Evolutionary conservation across 2,888 invertebrate genomes (phyloP).

Genomic region (Napeogenes sylphis): DNA sequence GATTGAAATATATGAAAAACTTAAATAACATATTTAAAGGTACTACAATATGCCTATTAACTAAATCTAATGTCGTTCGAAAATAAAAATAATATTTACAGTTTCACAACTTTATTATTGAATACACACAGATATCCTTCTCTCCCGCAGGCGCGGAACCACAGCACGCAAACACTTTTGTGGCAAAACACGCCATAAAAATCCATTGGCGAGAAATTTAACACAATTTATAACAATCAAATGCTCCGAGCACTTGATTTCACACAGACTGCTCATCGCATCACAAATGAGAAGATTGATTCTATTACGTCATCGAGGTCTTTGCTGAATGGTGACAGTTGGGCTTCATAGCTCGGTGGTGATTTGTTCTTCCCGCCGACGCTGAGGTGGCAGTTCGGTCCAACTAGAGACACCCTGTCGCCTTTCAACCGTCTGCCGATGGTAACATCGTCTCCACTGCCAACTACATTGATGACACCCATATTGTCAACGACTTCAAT

Average conservation of each 20-base stretch:
- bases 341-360: conserved; percentile 56
- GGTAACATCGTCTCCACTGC: conserved; percentile 57
- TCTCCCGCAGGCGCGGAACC: not conserved
- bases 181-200: not conserved
- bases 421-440: conserved; percentile 57
- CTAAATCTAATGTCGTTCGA: too few relatives aligned
- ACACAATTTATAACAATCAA: conserved; percentile 15
- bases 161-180: not conserved
- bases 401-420: conserved; percentile 60
- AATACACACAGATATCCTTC: not conserved
- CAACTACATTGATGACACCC: conserved; percentile 63
- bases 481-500: conserved; percentile 61
- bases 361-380: conserved; percentile 62
- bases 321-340: conserved; percentile 69
- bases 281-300: conserved; percentile 69
- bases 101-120: not conserved
- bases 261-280: conserved; percentile 51
- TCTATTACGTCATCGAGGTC: conserved; percentile 71
- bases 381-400: conserved; percentile 54
- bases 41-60: too few relatives aligned
- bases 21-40: too few relatives aligned
- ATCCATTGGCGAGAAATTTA: conserved; percentile 6
- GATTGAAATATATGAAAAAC: too few relatives aligned
- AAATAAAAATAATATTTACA: too few relatives aligned
- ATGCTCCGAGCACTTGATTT: conserved; percentile 10